phyloP scores from a whole-genome alignment of 2,888 invertebrate genomes.

The Netelia virgata region DNA sequence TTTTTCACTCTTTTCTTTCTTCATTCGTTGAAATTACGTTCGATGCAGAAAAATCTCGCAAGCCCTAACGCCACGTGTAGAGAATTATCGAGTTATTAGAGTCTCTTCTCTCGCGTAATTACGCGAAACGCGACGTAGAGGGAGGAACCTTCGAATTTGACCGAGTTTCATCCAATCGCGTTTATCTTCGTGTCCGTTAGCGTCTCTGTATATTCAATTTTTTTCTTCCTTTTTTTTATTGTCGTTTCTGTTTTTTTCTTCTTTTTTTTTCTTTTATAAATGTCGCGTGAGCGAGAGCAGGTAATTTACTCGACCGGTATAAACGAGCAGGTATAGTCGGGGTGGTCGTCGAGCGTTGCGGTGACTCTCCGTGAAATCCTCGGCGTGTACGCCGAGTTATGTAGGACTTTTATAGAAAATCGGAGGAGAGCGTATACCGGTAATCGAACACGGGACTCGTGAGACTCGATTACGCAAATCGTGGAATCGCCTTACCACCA shows the following conservation, averaged over 20 bases:
- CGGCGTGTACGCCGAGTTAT: background rate
- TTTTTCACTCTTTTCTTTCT: background rate
- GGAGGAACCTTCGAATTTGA: constrained; percentile 56
- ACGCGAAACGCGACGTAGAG: constrained; percentile 22
- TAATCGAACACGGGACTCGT: constrained; percentile 55
- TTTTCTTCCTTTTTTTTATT: no score
- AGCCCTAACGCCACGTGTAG: background rate
- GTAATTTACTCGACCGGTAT: constrained; percentile 33
- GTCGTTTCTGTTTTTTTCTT: background rate
- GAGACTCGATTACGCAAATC: constrained; percentile 54
- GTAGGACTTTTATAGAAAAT: background rate
- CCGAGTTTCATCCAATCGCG: constrained; percentile 34
- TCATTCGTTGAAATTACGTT: background rate
- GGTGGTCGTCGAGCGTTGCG: background rate
- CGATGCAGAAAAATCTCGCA: background rate
- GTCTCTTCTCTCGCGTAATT: background rate
- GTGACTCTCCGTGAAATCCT: background rate
- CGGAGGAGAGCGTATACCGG: constrained; percentile 10
- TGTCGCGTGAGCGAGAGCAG: constrained; percentile 28
- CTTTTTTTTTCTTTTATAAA: background rate
- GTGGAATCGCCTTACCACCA: constrained; percentile 55
- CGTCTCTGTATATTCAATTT: no score
- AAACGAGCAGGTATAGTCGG: constrained; percentile 22
- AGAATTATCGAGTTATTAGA: constrained; percentile 29
- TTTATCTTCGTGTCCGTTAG: no score